A percentile compares a stretch with the other conserved stretches of the same genome.
Evolutionary conservation across 2,888 invertebrate genomes (phyloP).

Genomic region (Catocala nupta): DNA sequence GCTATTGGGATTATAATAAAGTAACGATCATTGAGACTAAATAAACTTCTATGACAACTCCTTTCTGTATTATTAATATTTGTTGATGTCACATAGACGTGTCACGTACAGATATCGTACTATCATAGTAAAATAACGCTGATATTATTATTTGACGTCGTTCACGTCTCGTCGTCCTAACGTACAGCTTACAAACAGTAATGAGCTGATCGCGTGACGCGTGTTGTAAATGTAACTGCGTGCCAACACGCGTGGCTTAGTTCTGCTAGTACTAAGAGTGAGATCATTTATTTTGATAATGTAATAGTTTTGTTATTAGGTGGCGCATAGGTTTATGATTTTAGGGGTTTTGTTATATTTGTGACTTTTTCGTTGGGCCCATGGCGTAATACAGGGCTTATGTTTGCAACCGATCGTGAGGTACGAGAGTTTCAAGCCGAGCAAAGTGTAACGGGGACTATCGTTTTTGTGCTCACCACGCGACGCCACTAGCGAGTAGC

Average conservation of each 20-base stretch:
- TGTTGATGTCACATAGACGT: background rate
- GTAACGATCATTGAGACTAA: no score
- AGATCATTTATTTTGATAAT: slow-evolving; percentile 33
- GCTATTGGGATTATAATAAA: no score
- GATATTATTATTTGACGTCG: slow-evolving; percentile 2
- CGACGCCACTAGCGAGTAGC: no score
- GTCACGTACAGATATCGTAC: slow-evolving; percentile 4
- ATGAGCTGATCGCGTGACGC: slow-evolving; percentile 42
- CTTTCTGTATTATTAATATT: background rate
- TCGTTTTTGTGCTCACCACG: no score
- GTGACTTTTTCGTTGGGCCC: no score
- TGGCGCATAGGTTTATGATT: slow-evolving; percentile 4
- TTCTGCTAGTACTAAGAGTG: slow-evolving; percentile 18
- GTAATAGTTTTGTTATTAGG: slow-evolving; percentile 17
- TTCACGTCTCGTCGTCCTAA: slow-evolving; percentile 21
- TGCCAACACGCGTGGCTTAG: slow-evolving; percentile 32
- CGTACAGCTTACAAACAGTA: slow-evolving; percentile 44
- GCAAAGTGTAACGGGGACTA: no score
- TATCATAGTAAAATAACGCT: background rate
- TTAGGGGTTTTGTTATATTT: background rate
- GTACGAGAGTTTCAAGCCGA: no score
- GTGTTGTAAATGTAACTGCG: slow-evolving; percentile 22
- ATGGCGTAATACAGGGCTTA: no score
- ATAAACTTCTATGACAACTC: no score
- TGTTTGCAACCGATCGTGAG: no score